phyloP scores from a whole-genome alignment of 2,888 invertebrate genomes.

The Scrobipalpa costella region DNA sequence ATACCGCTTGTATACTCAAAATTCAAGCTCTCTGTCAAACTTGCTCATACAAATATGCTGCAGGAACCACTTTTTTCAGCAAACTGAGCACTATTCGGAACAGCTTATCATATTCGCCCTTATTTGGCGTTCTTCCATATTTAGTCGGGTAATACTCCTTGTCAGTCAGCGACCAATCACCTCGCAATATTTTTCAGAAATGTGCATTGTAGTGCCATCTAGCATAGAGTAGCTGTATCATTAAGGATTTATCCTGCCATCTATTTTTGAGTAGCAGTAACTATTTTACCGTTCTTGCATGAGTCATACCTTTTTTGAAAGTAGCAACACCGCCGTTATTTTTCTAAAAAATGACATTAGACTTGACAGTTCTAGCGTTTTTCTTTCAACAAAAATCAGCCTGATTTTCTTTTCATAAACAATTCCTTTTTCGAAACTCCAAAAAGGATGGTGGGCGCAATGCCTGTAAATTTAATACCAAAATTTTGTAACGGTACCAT shows the following conservation, averaged over 20 bases:
- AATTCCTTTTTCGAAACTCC: constrained; percentile 73
- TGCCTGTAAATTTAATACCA: constrained; percentile 79
- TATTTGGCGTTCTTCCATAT: constrained; percentile 52
- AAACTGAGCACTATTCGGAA: constrained; percentile 44
- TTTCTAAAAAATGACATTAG: constrained; percentile 29
- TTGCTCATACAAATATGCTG: constrained; percentile 33
- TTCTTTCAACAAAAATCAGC: constrained; percentile 57
- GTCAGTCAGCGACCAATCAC: constrained; percentile 54
- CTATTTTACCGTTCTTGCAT: constrained; percentile 10
- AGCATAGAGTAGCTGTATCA: constrained; percentile 27
- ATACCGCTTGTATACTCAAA: constrained; percentile 29
- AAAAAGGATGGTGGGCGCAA: constrained; percentile 79
- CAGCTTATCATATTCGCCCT: constrained; percentile 54
- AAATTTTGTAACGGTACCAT: constrained; percentile 78
- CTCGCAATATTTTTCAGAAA: constrained; percentile 35
- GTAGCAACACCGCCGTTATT: constrained; percentile 7
- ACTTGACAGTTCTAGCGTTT: constrained; percentile 45
- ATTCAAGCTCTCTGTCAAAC: constrained; percentile 34
- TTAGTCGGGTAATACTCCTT: constrained; percentile 58
- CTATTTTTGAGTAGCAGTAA: constrained; percentile 29
- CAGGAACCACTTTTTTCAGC: constrained; percentile 34
- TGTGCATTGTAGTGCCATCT: constrained; percentile 48
- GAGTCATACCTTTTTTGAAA: neutral
- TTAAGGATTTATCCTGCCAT: neutral
- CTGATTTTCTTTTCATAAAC: constrained; percentile 72